These are phyloP conservation scores for Aeoliscus strigatus DNA, from an alignment of 2,797 vertebrate species.

Conservation along the genomic window DNA sequence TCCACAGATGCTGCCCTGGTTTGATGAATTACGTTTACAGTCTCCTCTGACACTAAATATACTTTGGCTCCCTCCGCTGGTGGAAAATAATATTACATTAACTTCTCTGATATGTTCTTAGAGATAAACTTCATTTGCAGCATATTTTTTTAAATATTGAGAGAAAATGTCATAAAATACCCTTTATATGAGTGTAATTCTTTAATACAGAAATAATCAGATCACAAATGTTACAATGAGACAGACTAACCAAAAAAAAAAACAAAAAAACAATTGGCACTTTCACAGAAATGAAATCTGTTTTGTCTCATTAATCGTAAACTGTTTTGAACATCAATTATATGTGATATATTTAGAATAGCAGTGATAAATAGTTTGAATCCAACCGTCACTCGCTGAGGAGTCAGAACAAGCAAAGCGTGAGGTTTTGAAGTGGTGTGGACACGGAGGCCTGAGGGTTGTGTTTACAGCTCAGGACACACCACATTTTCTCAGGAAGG, in stretches of 20 bases:
- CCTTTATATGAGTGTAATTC: neutral
- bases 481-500: conserved; percentile 26
- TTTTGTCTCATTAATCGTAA: too few relatives aligned
- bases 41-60: neutral
- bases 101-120: too few relatives aligned
- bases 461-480: conserved; percentile 29
- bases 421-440: conserved; percentile 16
- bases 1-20: too few relatives aligned
- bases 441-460: conserved; percentile 8
- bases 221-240: neutral
- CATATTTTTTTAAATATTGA: too few relatives aligned
- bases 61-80: conserved; percentile 45
- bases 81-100: conserved; percentile 4
- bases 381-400: too few relatives aligned
- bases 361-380: too few relatives aligned
- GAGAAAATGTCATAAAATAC: neutral
- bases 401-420: conserved; percentile 22
- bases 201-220: neutral
- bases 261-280: neutral
- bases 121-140: too few relatives aligned
- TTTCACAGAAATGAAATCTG: too few relatives aligned
- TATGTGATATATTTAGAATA: too few relatives aligned
- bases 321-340: too few relatives aligned
- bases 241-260: neutral
- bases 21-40: too few relatives aligned